Evolutionary conservation across 2,888 invertebrate species (phyloP), one percentile per base, ranked within the genome.

Genomic region (Drosophila flavopinicola): DNA sequence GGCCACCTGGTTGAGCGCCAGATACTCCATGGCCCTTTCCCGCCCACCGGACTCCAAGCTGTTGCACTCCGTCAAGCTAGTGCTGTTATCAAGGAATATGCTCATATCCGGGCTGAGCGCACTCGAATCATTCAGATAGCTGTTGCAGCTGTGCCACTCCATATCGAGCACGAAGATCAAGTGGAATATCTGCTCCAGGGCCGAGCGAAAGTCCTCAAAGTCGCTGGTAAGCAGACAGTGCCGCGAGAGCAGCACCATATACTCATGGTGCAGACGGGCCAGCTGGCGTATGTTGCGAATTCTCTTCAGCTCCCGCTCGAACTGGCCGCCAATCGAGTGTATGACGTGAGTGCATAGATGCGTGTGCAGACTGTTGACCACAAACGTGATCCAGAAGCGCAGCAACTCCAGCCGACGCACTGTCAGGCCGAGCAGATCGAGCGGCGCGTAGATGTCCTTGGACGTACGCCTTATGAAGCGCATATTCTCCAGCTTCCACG

Each of bases 311-410:
- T 89, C 84, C 2, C 66, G 74, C 58, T 90, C 88, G 15, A 91
- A 77, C 41, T 90, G 88, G 1, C 79, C 66, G 0, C 88, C 89
- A 73, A 90, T 75, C 1, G 88, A 70, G 41, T 92, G 92, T 24
- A 93, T 78, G 1, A 88, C 79, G 44, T 88, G 90, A 0, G 92
- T 92, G 82, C 92, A 92, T 24, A 93, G 75, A 87, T 93, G 92
- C 25, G 91, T 90, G 65, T 93, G 93, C 58, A 93, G 89, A 30
- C 91, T 92, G 51, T 92, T 92, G 41, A 93, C 87, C 1, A 93
- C 90, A 65, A 93, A 92, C 15, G 93, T 87, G 37, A 93, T 88
- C 93, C 93, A 93, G 70, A 93, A 93, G 54, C 93, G 90, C 17
- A 93, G 66, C 25, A 92, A 91, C 56, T 93, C 92, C 29, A 93